Conservation (phyloP, 2,113 vertebrate species). For the Tiliqua scincoides region DNA sequence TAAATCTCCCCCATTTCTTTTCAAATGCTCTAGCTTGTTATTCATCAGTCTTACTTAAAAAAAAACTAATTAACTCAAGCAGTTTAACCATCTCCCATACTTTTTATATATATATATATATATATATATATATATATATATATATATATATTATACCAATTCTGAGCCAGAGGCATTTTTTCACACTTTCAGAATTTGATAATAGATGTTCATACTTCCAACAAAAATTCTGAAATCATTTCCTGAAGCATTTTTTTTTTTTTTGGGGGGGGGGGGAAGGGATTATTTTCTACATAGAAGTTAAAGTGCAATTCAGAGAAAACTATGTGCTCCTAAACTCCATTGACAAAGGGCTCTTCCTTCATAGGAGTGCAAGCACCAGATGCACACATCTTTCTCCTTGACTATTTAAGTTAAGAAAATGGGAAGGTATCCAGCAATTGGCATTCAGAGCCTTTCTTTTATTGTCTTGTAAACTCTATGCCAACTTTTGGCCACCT, state of each 20-base stretch:
- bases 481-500: too few relatives aligned
- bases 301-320: neutral
- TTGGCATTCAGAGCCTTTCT: too few relatives aligned
- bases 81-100: constrained; percentile 11
- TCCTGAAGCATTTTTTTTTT: neutral
- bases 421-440: too few relatives aligned
- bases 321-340: neutral
- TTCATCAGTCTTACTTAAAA: constrained; percentile 8
- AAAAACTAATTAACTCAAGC: constrained; percentile 16
- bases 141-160: too few relatives aligned
- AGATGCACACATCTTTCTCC: too few relatives aligned
- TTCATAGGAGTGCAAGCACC: too few relatives aligned
- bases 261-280: too few relatives aligned
- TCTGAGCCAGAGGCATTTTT: constrained; percentile 5
- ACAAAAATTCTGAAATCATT: constrained; percentile 16
- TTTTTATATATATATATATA: too few relatives aligned
- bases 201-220: constrained; percentile 10
- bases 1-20: constrained; percentile 2
- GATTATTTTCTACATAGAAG: neutral
- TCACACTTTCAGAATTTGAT: constrained; percentile 16
- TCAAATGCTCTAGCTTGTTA: constrained; percentile 8
- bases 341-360: too few relatives aligned
- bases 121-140: too few relatives aligned
- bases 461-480: too few relatives aligned
- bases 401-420: too few relatives aligned